phyloP scores from a whole-genome alignment of 2,113 vertebrate genomes.

The pig (Sus scrofa) region T2T-Sscrofa CM000830.6:131013001-131013500 shows the following conservation, averaged over 20 bases:
- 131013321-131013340: not conserved
- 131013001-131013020: not conserved
- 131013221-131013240: not conserved
- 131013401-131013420: not conserved
- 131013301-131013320: not conserved
- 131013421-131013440: not conserved
- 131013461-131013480: not conserved
- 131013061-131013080: not conserved
- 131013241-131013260: not conserved
- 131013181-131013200: not conserved
- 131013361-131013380: not conserved
- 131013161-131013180: not conserved
- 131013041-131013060: not conserved
- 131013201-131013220: not conserved
- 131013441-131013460: not conserved
- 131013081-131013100: not conserved
- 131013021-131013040: not conserved
- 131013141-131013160: not conserved
- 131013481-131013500: not conserved
- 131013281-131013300: not conserved
- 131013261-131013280: not conserved
- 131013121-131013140: not conserved
- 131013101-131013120: not conserved
- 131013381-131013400: not conserved
- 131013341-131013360: not conserved